A percentile compares a stretch with the other conserved stretches of the same genome.
phyloP scores from a whole-genome alignment of 2,797 vertebrate genomes.

The Tokudaia muenninki region DNA sequence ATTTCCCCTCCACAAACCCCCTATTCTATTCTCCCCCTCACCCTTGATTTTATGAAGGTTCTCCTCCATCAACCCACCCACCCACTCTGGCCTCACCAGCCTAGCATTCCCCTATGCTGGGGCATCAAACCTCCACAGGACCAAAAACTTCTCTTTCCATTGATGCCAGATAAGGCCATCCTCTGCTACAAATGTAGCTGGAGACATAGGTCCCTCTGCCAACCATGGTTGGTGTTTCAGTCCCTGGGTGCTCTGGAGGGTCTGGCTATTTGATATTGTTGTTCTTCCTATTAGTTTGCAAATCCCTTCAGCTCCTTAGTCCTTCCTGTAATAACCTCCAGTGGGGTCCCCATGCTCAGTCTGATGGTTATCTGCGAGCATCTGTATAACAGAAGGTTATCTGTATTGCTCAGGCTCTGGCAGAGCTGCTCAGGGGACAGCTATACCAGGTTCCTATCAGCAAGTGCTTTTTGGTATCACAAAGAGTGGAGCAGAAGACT shows the following conservation, averaged over 20 bases:
- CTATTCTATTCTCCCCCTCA: not conserved
- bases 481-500: not conserved
- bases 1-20: not conserved
- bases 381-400: not conserved
- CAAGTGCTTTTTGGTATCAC: not conserved
- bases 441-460: not conserved
- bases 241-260: not conserved
- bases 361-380: not conserved
- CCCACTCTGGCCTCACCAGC: no score
- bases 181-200: not conserved
- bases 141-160: not conserved
- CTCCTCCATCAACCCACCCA: not conserved
- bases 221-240: not conserved
- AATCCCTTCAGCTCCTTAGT: not conserved
- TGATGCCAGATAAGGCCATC: not conserved
- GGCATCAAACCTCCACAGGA: not conserved
- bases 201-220: not conserved
- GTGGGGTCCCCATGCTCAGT: not conserved
- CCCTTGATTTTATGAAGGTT: not conserved
- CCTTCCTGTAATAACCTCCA: not conserved
- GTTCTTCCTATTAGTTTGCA: not conserved
- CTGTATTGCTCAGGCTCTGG: not conserved
- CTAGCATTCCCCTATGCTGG: not conserved
- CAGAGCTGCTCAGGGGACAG: not conserved
- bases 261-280: no score